Base-by-base conservation (phyloP, 2,888 invertebrate species). In the Venustoraphidia nigricollis region DNA sequence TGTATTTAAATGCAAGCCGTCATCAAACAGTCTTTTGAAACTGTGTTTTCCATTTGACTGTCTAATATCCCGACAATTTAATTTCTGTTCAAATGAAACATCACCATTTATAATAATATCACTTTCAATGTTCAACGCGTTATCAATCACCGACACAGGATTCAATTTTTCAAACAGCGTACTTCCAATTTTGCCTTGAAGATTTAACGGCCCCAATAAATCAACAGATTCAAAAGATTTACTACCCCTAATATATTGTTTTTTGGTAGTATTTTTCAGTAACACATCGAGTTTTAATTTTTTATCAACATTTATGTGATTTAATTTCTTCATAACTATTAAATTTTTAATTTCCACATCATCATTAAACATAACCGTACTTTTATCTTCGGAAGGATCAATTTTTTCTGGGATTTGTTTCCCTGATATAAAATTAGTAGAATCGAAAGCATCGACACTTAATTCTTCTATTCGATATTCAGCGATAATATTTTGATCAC, bases 131-230 rank as follows among this genome's bases (percentile, higher is more conserved):
- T 58, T 57, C 3, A 76, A 50, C 10, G 67, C 57, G 8, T 70
- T 61, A 36, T 66, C 58, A 11, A 74, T 64, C 8, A 65, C 60
- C 41, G 63, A 66, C 3, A 70, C 58, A 3, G 75, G 73, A 51
- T 67, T 66, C 53, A 71, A 65, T 40, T 61, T 58, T 10, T 66
- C 62, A 6, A 71, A 54, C 11, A 63, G 60, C 8, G 60, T 55
- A 36, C 72, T 73, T 34, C 62, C 58, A 47, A 74, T 63, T 56
- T 66, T 66, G 9, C 73, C 74, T 57, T 65, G 59, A 10, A 68
- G 49, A 34, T 60, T 51, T 34, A 77, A 65, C 1, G 68, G 67
- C 41, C 69, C 67, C 47, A 66, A 56, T 2, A 75, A 56, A 45
- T 63, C 60, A 9, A 75, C 57, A 49, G 64, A 62, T 43, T 69